Evolutionary conservation across 2,888 invertebrate species (phyloP).

Genomic region (Polydesmus complanatus): DNA sequence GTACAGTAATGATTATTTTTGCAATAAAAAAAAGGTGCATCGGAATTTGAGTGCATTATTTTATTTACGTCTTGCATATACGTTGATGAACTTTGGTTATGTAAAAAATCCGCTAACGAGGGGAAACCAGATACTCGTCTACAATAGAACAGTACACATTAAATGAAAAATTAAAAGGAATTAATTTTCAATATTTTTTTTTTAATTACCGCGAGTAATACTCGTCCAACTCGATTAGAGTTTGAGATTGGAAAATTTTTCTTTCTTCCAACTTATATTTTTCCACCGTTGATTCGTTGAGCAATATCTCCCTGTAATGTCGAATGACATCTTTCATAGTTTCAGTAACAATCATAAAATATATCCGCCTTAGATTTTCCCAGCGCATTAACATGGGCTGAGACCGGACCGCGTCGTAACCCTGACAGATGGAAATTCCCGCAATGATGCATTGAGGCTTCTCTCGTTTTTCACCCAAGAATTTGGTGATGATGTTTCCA

Average conservation of each 20-base stretch:
- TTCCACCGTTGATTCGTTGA: slow-evolving; percentile 56
- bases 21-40: no score
- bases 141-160: slow-evolving; percentile 25
- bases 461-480: slow-evolving; percentile 58
- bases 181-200: slow-evolving; percentile 14
- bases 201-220: slow-evolving; percentile 54
- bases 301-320: slow-evolving; percentile 60
- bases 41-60: no score
- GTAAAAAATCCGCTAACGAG: slow-evolving; percentile 63
- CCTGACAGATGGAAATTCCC: slow-evolving; percentile 85
- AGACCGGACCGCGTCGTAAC: slow-evolving; percentile 78
- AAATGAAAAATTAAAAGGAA: neutral
- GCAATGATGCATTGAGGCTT: slow-evolving; percentile 48
- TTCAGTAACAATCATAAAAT: slow-evolving; percentile 84
- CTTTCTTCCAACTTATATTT: slow-evolving; percentile 58
- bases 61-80: slow-evolving; percentile 57
- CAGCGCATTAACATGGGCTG: slow-evolving; percentile 62
- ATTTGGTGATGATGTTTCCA: slow-evolving; percentile 84
- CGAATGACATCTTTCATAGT: slow-evolving; percentile 76
- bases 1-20: no score
- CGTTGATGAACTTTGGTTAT: slow-evolving; percentile 68
- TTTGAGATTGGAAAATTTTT: slow-evolving; percentile 71
- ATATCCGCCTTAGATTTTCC: slow-evolving; percentile 78
- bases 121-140: slow-evolving; percentile 62
- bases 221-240: slow-evolving; percentile 75